Percentiles rank a stretch among this genome's conserved stretches.
Conservation (phyloP, 2,113 vertebrate species). For the Callipepla californica region DNA sequence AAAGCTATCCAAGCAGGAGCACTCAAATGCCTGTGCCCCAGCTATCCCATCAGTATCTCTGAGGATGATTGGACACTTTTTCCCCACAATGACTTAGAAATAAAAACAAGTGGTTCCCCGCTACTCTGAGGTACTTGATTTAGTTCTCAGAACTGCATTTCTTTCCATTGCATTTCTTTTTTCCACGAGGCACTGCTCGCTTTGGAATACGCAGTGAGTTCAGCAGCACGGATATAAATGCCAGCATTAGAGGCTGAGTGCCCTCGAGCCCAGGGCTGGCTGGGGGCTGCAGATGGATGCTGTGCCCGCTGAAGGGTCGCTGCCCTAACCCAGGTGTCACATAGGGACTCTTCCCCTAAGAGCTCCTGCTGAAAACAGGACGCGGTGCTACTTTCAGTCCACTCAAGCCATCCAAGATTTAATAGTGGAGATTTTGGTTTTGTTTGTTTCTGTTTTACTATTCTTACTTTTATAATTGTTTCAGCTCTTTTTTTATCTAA, state of each 20-base stretch:
- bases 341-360: not conserved
- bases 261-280: not conserved
- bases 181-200: not conserved
- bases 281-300: accelerated
- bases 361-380: not conserved
- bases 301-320: not conserved
- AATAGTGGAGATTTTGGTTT: not conserved
- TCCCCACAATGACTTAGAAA: not conserved
- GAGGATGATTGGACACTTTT: not conserved
- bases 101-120: not conserved
- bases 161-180: not conserved
- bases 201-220: not conserved
- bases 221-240: not conserved
- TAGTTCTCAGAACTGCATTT: not conserved
- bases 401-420: accelerated
- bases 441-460: not conserved
- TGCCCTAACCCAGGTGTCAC: too few relatives aligned
- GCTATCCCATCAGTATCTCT: not conserved
- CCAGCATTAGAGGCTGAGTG: accelerated
- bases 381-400: not conserved
- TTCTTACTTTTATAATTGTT: not conserved
- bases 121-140: not conserved
- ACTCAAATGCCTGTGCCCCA: not conserved
- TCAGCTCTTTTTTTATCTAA: not conserved
- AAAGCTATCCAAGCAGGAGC: slow-evolving; percentile 26